A percentile compares a stretch with the other conserved stretches of the same genome.
phyloP scores from a whole-genome alignment of 2,113 vertebrate species.

The Limnothrissa miodon region DNA sequence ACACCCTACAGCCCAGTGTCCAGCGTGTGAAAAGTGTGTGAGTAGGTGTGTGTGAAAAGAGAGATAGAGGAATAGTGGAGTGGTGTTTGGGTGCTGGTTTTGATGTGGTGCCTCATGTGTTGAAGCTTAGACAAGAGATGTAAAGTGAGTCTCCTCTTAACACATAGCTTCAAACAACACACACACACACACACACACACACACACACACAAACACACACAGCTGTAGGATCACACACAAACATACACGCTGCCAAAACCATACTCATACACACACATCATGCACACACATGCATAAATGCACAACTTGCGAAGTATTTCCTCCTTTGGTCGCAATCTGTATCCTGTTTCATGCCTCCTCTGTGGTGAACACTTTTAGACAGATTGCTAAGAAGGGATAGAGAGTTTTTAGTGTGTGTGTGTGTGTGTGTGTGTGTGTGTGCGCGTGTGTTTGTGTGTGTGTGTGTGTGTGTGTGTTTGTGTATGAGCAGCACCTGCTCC shows the following conservation, averaged over 20 bases:
- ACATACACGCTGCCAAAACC: not conserved
- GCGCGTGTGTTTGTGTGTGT: not conserved
- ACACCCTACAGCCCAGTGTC: not conserved
- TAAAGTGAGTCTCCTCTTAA: not conserved
- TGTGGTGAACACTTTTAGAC: not conserved
- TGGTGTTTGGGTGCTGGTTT: constrained; percentile 4
- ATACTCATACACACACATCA: not conserved
- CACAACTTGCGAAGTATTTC: not conserved
- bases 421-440: not conserved
- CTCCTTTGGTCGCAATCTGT: not conserved
- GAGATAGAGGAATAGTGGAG: not conserved
- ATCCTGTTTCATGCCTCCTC: not conserved
- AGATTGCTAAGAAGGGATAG: not conserved
- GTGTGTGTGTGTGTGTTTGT: constrained; percentile 19
- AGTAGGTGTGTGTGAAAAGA: not conserved
- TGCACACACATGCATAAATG: not conserved
- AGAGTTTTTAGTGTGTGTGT: not conserved
- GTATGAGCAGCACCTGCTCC: not conserved
- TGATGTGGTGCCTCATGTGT: not conserved
- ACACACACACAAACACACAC: not conserved
- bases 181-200: not conserved
- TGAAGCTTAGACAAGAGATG: not conserved
- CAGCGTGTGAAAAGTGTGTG: not conserved
- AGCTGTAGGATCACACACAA: too few relatives aligned
- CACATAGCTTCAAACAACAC: not conserved